Conservation (phyloP, 2,113 vertebrate species). For the Cyprinodon variegatus region DNA sequence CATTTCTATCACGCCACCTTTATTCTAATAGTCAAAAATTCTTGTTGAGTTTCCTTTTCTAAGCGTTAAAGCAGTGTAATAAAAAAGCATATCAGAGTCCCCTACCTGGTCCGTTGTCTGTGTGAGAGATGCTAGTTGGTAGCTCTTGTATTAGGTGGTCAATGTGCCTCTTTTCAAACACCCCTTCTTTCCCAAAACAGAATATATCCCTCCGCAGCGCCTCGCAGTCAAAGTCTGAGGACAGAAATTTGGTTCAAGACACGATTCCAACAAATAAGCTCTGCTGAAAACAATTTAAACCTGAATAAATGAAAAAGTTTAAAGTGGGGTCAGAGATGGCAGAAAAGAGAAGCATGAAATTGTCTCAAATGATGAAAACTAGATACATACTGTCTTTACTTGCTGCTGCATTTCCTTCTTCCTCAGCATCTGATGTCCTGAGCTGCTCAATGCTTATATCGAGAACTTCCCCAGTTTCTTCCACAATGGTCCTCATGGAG, state of each 20-base stretch:
- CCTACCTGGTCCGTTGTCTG: slow-evolving; percentile 65
- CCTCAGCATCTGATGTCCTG: slow-evolving; percentile 78
- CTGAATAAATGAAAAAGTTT: too few relatives aligned
- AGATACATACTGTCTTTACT: slow-evolving; percentile 45
- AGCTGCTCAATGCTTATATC: slow-evolving; percentile 83
- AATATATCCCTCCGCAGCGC: slow-evolving; percentile 78
- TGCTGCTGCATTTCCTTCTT: slow-evolving; percentile 61
- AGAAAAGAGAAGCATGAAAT: neutral
- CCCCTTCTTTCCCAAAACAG: slow-evolving; percentile 31
- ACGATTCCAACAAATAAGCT: too few relatives aligned
- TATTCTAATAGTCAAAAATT: neutral
- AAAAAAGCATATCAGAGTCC: too few relatives aligned
- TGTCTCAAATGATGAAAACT: neutral
- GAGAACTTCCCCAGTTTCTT: slow-evolving; percentile 57
- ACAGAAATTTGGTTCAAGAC: neutral
- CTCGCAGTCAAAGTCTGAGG: slow-evolving; percentile 72
- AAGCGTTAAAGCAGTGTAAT: too few relatives aligned
- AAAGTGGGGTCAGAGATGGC: neutral
- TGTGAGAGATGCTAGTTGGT: slow-evolving; percentile 40
- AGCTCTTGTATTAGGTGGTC: slow-evolving; percentile 21
- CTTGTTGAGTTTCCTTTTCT: too few relatives aligned
- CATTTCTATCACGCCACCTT: neutral
- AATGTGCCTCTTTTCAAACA: slow-evolving; percentile 51
- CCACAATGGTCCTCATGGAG: slow-evolving; percentile 79
- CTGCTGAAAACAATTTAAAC: too few relatives aligned